Base-by-base conservation (phyloP, 2,113 vertebrate genomes). In the Lepisosteus oculatus region DNA sequence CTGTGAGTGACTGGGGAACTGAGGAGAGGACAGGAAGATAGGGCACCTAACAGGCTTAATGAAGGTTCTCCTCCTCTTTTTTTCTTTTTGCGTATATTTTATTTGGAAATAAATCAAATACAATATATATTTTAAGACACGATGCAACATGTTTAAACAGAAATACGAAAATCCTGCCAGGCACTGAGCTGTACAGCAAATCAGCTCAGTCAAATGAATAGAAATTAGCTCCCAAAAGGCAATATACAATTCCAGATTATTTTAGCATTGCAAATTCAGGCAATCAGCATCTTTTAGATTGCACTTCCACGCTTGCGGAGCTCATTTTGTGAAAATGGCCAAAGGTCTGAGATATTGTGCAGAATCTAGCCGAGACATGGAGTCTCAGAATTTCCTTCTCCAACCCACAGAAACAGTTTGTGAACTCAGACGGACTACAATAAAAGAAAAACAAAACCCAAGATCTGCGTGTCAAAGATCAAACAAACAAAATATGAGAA, bases 251-350 rank as follows among this genome's bases (percentile, higher is more conserved):
- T 81, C 80, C 85, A 84, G 83, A 86, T 76, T 87, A 82, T 85
- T 87, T 83, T 80, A 84, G 77, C 75, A 72, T 70, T 43, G 70
- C 59, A 73, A 83, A 79, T 65, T 51, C 43, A 79, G 85, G 81
- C 84, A 85, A 78, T 78, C 75, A 51, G 29, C 68, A 71, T 74
- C 73, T 80, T 73, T 80, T 83, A 73, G 64, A 67, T 55, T 84
- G 79, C 78, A 69, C 76, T 72, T 76, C 68, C 74, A 80, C 79
- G 78, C 84, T 83, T 82, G 78, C 71, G 78, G 73, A 78, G 79
- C 82, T 83, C 80, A 77, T 84, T 83, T 79, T 81, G 78, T 81
- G 77, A 74, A 85, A 85, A 86, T 72, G 83, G 83, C 86, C 87
- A 85, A 83, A 79, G 83, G 85, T 84, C 83, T 79, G 51, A 67